phyloP scores from a whole-genome alignment of 2,888 invertebrate genomes.

The Drosophila histrio region DNA sequence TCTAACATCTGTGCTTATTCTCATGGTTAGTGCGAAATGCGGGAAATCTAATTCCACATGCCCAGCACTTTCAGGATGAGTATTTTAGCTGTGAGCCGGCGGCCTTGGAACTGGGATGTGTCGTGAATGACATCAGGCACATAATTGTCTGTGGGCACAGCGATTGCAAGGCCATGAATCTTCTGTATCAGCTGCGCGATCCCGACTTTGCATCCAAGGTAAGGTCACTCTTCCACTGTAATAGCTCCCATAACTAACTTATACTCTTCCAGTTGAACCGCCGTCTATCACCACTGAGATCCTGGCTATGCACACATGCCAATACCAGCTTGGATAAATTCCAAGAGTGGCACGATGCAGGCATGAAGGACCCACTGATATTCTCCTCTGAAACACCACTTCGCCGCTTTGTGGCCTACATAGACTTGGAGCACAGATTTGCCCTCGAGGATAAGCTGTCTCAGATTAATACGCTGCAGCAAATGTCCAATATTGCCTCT shows the following conservation, averaged over 20 bases:
- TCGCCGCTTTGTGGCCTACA: slow-evolving; percentile 95
- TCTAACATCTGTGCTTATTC: slow-evolving; percentile 39
- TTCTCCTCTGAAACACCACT: slow-evolving; percentile 95
- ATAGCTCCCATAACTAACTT: neutral
- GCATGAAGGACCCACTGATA: slow-evolving; percentile 88
- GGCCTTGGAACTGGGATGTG: slow-evolving; percentile 96
- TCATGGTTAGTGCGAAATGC: slow-evolving; percentile 94
- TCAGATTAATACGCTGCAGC: slow-evolving; percentile 96
- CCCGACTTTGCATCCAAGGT: slow-evolving; percentile 90
- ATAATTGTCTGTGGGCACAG: slow-evolving; percentile 98
- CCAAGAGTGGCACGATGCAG: slow-evolving; percentile 87
- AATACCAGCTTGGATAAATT: slow-evolving; percentile 92
- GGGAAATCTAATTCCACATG: slow-evolving; percentile 97
- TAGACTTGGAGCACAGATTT: slow-evolving; percentile 96
- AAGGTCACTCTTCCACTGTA: neutral
- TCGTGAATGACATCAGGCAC: slow-evolving; percentile 95
- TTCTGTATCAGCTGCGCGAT: slow-evolving; percentile 92
- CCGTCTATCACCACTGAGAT: slow-evolving; percentile 93
- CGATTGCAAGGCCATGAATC: slow-evolving; percentile 99
- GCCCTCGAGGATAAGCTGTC: slow-evolving; percentile 96
- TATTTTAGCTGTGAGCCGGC: slow-evolving; percentile 97
- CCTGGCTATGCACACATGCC: slow-evolving; percentile 96
- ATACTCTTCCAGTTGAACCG: slow-evolving; percentile 86
- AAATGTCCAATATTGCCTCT: slow-evolving; percentile 95
- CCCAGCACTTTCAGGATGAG: slow-evolving; percentile 93